Evolutionary conservation across 1,140 invertebrate species (phyloP).

Genomic region (Cylas formicarius): DNA sequence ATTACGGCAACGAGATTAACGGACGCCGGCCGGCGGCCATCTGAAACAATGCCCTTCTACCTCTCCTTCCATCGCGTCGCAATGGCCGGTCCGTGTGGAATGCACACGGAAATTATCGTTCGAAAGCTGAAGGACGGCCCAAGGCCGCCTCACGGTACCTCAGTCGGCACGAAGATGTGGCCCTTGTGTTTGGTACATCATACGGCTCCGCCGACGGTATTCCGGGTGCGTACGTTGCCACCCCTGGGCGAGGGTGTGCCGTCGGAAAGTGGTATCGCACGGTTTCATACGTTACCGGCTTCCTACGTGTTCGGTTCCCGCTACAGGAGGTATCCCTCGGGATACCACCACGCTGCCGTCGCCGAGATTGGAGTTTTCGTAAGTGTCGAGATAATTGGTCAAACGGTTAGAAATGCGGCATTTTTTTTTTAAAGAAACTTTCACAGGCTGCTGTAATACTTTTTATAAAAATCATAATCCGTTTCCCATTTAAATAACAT

Average conservation of each 20-base stretch:
- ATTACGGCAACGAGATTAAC: too few relatives aligned
- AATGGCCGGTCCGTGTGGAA: slow-evolving; percentile 35
- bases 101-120: slow-evolving; percentile 51
- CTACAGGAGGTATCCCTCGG: slow-evolving; percentile 19
- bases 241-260: slow-evolving; percentile 33
- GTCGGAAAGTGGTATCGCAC: slow-evolving; percentile 26
- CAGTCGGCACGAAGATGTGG: slow-evolving; percentile 39
- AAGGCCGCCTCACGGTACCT: slow-evolving; percentile 34
- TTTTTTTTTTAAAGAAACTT: too few relatives aligned
- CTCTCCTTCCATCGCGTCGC: background rate
- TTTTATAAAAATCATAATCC: too few relatives aligned
- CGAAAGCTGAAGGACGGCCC: slow-evolving; percentile 42
- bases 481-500: too few relatives aligned
- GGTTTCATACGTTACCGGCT: slow-evolving; percentile 43
- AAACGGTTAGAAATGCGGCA: too few relatives aligned
- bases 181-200: slow-evolving; percentile 41
- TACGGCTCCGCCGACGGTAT: slow-evolving; percentile 45
- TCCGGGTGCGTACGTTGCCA: slow-evolving; percentile 48
- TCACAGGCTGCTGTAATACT: too few relatives aligned
- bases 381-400: too few relatives aligned
- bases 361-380: slow-evolving; percentile 16
- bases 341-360: slow-evolving; percentile 28
- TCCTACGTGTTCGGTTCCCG: slow-evolving; percentile 29
- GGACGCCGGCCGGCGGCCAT: background rate
- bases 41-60: slow-evolving; percentile 21